Conservation (phyloP, 1,140 invertebrate species). For the Drosophila pseudoobscura region DNA sequence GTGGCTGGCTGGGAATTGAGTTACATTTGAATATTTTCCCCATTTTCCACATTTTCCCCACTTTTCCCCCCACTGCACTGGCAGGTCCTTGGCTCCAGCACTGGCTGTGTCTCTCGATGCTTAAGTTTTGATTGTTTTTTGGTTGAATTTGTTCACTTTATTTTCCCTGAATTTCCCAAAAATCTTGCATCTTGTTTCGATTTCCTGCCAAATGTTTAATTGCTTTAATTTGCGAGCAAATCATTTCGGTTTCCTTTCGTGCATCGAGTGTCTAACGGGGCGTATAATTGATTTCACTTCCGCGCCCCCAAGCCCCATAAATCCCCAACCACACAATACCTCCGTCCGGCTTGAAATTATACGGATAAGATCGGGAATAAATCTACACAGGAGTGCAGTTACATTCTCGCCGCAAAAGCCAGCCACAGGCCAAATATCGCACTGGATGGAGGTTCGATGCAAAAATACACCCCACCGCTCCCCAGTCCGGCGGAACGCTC, state of each 20-base stretch:
- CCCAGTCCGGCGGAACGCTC: constrained; percentile 36
- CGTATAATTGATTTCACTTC: constrained; percentile 79
- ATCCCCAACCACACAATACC: constrained; percentile 37
- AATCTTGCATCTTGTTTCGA: too few species aligned
- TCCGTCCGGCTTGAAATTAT: constrained; percentile 53
- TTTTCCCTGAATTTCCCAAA: too few species aligned
- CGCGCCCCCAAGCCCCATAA: constrained; percentile 37
- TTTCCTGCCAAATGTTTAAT: constrained; percentile 45
- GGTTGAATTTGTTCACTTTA: not conserved
- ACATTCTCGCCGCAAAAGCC: constrained; percentile 64
- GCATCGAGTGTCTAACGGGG: constrained; percentile 64
- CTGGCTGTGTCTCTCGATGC: not conserved
- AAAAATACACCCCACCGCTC: constrained; percentile 1
- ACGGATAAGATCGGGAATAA: constrained; percentile 73
- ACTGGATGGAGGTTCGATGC: constrained; percentile 18
- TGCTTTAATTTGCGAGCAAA: constrained; percentile 57
- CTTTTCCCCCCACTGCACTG: constrained; percentile 2
- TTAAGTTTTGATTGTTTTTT: constrained; percentile 28
- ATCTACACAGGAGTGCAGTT: constrained; percentile 72
- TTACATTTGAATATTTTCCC: constrained; percentile 71
- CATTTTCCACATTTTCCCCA: constrained; percentile 56
- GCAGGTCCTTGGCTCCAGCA: not conserved
- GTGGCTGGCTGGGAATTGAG: constrained; percentile 56
- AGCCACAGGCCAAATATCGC: constrained; percentile 26
- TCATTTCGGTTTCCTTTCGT: constrained; percentile 74